These are phyloP conservation scores for Gopherus evgoodei DNA, from an alignment of 2,113 vertebrate species.

Conservation along the genomic window DNA sequence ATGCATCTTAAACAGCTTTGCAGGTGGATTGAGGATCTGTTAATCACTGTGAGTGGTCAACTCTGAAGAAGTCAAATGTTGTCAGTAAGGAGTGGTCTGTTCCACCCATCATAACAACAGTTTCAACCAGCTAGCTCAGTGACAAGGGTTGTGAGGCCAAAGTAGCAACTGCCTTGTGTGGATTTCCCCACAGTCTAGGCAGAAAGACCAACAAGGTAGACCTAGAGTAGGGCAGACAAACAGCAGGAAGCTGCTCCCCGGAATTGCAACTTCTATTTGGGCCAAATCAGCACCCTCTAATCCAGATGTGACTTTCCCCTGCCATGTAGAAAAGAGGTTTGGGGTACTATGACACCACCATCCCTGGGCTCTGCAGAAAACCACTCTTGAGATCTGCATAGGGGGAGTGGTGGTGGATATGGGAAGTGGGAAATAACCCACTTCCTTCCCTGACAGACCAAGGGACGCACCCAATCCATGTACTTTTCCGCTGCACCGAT, in stretches of 20 bases:
- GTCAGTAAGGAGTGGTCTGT: constrained; percentile 49
- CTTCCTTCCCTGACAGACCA: too few relatives aligned
- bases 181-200: neutral
- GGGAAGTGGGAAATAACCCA: too few relatives aligned
- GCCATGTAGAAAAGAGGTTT: neutral
- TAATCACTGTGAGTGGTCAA: constrained; percentile 60
- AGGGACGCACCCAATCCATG: too few relatives aligned
- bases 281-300: fast-evolving
- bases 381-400: neutral
- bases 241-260: neutral
- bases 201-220: constrained; percentile 14
- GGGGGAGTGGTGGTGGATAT: neutral
- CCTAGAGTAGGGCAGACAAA: neutral
- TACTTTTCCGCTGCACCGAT: too few relatives aligned
- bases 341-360: neutral
- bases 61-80: constrained; percentile 30
- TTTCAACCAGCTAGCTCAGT: neutral
- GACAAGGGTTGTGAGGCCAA: neutral
- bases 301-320: neutral
- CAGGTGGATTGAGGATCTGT: constrained; percentile 39
- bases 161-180: neutral
- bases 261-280: neutral
- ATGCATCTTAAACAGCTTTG: constrained; percentile 32
- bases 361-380: neutral
- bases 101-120: neutral